phyloP scores from a whole-genome alignment of 2,113 vertebrate species.

The Bombycilla garrulus region DNA sequence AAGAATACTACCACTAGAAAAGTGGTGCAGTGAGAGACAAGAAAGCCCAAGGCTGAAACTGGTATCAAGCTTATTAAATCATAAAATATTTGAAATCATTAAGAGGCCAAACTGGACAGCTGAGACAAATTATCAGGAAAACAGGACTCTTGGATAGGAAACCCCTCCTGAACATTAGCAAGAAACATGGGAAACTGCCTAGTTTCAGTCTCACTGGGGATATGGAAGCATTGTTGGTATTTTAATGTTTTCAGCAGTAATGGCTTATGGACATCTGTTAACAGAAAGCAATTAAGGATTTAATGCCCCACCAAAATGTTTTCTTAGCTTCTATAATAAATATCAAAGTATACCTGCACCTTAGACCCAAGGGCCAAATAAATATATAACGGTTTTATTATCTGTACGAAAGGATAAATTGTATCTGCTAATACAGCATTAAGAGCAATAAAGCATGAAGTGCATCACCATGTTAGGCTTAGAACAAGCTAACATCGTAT shows the following conservation, averaged over 20 bases:
- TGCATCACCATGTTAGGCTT: background rate
- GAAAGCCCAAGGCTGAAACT: background rate
- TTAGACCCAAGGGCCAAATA: background rate
- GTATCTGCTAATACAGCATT: background rate
- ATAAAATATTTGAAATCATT: background rate
- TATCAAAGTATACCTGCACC: background rate
- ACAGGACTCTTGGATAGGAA: background rate
- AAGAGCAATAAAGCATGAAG: background rate
- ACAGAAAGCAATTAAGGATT: background rate
- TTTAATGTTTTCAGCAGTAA: background rate
- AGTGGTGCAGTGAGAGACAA: background rate
- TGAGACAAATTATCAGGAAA: background rate
- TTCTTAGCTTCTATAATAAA: background rate
- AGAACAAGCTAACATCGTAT: background rate
- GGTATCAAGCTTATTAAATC: background rate
- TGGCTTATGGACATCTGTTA: background rate
- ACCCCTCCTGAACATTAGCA: background rate
- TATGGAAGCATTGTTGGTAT: background rate
- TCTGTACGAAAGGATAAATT: background rate
- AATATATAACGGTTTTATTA: background rate
- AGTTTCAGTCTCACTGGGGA: background rate
- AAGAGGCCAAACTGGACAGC: background rate
- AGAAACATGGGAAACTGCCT: background rate
- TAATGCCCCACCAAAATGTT: background rate
- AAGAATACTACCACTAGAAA: constrained; percentile 14